Evolutionary conservation across 2,888 invertebrate species (phyloP).

Genomic region (Tetramorium bicarinatum): DNA sequence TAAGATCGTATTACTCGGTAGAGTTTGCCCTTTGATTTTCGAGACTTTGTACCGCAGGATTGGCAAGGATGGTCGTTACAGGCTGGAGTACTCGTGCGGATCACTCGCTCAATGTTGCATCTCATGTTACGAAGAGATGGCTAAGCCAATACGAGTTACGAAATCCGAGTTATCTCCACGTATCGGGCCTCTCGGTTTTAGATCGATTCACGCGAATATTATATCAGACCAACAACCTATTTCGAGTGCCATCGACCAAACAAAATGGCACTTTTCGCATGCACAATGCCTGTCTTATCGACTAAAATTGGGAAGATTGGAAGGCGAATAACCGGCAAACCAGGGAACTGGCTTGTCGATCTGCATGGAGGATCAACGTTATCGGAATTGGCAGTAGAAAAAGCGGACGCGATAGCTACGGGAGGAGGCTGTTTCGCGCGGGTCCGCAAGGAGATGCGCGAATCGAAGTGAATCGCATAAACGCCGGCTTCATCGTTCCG

Average conservation of each 20-base stretch:
- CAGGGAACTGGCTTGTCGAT: constrained; percentile 64
- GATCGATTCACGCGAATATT: constrained; percentile 19
- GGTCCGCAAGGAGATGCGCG: constrained; percentile 26
- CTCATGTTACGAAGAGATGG: constrained; percentile 13
- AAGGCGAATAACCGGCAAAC: constrained; percentile 56
- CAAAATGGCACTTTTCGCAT: constrained; percentile 51
- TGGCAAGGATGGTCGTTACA: constrained; percentile 12
- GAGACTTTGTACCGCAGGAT: neutral
- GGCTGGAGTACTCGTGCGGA: neutral
- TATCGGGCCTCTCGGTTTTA: neutral
- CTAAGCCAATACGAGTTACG: neutral
- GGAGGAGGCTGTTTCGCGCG: constrained; percentile 2
- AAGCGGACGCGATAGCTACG: constrained; percentile 42
- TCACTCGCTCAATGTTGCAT: constrained; percentile 20
- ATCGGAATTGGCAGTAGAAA: constrained; percentile 49
- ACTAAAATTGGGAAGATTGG: constrained; percentile 35
- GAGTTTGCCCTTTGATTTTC: constrained; percentile 8
- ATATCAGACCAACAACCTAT: constrained; percentile 42
- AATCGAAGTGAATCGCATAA: constrained; percentile 32
- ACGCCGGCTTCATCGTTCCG: constrained; percentile 8
- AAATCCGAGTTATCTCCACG: constrained; percentile 33
- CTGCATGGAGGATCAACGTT: constrained; percentile 30
- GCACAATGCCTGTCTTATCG: constrained; percentile 33
- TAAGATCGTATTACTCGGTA: neutral
- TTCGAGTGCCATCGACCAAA: constrained; percentile 51